Evolutionary conservation across 1,140 invertebrate genomes (phyloP), one percentile per base, ranked within the genome.

Genomic region (Drosophila oshimai): DNA sequence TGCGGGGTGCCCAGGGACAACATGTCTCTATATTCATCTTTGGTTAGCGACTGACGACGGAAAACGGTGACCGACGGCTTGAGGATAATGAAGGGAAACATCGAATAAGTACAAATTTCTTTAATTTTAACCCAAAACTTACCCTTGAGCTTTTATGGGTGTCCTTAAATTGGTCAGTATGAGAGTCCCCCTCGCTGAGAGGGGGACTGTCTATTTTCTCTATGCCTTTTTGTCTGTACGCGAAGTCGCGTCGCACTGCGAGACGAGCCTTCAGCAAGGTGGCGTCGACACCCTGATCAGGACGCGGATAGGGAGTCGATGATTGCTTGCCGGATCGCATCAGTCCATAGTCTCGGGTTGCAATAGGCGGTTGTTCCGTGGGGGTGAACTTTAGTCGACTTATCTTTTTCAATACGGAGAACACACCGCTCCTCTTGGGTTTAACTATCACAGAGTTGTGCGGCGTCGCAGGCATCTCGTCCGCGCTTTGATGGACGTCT

Each of bases 241-340:
- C 24, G 0, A n/a, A 33, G 1, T 22, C 26, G 0, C 12, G 10
- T 1, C 26, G 24, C 29, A 37, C 49, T 2, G 20, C 29, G 1
- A 84, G 65, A 0, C 75, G 75, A 9, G 49, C 53, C 29, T 20
- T 51, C 0, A 80, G 55, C 2, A 33, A 2, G 0, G 10, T 0
- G 0, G 57, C 5, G 31, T 80, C 60, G 2, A 84, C 20, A 2
- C 46, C 47, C 1, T 15, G 4, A 0, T 44, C 33, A 3, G 6
- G 4, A 0, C 44, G 50, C 1, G 75, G 80, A 57, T 33, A 79
- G 6, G 80, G 80, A 9, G 80, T 84, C n/a, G 28, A 20, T 3
- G 51, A 2, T 6, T 46, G 44, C 1, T 24, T 36, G 1, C 15
- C 5, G 2, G 42, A 7, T 6, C 10, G 26, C 9, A 87, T 55